These are phyloP conservation scores for Disparrhopalites patrizii DNA, from an alignment of 2,888 invertebrate genomes.

Conservation along the genomic window DNA sequence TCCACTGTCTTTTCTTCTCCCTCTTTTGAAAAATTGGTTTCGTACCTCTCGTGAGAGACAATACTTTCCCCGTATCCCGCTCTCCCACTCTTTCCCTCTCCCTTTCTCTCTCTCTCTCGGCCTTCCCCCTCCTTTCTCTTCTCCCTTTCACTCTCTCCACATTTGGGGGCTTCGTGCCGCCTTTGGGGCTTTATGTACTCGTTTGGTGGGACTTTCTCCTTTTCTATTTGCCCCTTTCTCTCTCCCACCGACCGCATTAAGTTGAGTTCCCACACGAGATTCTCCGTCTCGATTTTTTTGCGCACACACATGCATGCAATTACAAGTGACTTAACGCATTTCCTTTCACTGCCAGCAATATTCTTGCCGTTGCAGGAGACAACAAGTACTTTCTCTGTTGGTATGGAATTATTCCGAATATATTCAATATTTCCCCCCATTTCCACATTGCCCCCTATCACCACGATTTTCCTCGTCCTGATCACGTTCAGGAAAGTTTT, in stretches of 20 bases:
- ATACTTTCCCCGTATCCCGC: neutral
- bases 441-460: too few species aligned
- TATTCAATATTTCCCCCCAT: too few species aligned
- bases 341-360: too few species aligned
- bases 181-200: neutral
- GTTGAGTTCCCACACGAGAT: neutral
- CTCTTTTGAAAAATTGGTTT: constrained; percentile 23
- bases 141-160: neutral
- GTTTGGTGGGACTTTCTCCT: neutral
- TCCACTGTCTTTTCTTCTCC: constrained; percentile 17
- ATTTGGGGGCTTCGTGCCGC: neutral
- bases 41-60: constrained; percentile 19
- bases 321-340: constrained; percentile 3
- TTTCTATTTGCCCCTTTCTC: neutral
- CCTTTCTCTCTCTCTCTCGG: neutral
- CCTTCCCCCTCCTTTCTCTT: neutral
- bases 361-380: too few species aligned
- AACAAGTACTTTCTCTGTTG: too few species aligned
- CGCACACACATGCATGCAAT: neutral
- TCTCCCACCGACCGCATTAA: neutral
- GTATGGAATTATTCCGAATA: too few species aligned
- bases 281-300: neutral
- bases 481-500: too few species aligned
- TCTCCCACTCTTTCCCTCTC: neutral
- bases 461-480: too few species aligned